A percentile compares a stretch with the other conserved stretches of the same genome.
These are phyloP conservation scores for Eurytemora carolleeae DNA, from an alignment of 1,140 invertebrate genomes.

Conservation along the genomic window DNA sequence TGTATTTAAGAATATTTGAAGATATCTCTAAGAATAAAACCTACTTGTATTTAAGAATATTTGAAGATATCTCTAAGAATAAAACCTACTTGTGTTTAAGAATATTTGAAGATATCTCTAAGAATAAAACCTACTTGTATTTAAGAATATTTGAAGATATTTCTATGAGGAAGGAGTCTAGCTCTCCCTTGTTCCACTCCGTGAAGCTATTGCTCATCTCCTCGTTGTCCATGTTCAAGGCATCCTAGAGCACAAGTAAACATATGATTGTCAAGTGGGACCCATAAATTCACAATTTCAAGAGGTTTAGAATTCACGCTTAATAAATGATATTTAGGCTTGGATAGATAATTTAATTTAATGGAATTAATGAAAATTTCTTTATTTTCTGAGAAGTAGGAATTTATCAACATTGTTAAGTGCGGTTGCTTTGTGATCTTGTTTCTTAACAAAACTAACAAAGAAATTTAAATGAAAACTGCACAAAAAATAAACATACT, in stretches of 20 bases:
- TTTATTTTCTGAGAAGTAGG: too few species aligned
- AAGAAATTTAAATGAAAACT: too few species aligned
- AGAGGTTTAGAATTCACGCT: too few species aligned
- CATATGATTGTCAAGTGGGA: too few species aligned
- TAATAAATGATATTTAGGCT: too few species aligned
- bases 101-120: conserved; percentile 94
- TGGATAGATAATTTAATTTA: too few species aligned
- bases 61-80: neutral
- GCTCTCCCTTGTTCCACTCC: conserved; percentile 86
- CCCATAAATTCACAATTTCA: too few species aligned
- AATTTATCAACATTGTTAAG: too few species aligned
- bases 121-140: conserved; percentile 65
- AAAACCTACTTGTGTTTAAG: conserved; percentile 64
- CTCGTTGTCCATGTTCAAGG: conserved; percentile 45
- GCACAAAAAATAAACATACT: too few species aligned
- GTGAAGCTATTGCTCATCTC: conserved; percentile 80
- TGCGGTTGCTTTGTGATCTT: too few species aligned
- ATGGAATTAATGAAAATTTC: too few species aligned
- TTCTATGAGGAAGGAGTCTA: conserved; percentile 96
- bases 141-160: conserved; percentile 92
- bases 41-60: conserved; percentile 46
- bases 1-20: conserved; percentile 80
- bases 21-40: conserved; percentile 99
- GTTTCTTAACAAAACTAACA: too few species aligned
- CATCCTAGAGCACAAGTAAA: conserved; percentile 30